phyloP scores from a whole-genome alignment of 2,888 invertebrate species.

The Trissoscelio sp. region DNA sequence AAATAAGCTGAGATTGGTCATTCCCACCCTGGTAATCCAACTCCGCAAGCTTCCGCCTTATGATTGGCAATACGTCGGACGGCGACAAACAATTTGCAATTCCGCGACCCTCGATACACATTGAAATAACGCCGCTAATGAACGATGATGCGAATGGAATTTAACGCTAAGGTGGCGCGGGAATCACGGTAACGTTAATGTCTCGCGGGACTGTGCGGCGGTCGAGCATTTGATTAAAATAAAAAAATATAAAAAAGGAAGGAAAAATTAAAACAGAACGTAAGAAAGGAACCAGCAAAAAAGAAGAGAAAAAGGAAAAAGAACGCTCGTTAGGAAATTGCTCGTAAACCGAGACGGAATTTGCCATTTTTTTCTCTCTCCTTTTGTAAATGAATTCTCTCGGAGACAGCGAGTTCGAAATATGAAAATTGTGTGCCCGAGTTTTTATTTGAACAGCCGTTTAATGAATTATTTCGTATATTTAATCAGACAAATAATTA shows the following conservation, averaged over 20 bases:
- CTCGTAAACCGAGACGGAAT: constrained; percentile 45
- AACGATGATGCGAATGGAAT: constrained; percentile 31
- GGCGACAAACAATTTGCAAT: constrained; percentile 11
- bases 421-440: constrained; percentile 8
- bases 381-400: constrained; percentile 27
- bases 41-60: constrained; percentile 42
- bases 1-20: constrained; percentile 37
- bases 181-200: constrained; percentile 27
- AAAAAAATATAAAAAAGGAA: neutral
- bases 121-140: constrained; percentile 23
- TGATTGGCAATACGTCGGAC: constrained; percentile 50
- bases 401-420: constrained; percentile 8
- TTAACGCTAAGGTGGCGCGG: constrained; percentile 12
- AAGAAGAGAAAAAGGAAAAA: constrained; percentile 11
- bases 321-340: constrained; percentile 47
- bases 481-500: constrained; percentile 23
- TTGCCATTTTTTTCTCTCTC: constrained; percentile 11
- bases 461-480: constrained; percentile 33
- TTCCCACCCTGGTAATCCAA: constrained; percentile 30
- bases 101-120: constrained; percentile 23
- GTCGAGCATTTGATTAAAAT: constrained; percentile 46
- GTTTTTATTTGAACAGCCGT: constrained; percentile 20
- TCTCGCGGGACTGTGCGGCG: constrained; percentile 11
- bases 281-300: neutral
- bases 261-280: constrained; percentile 17